Conservation (phyloP, 2,888 invertebrate species). For the Buathra laborator region DNA sequence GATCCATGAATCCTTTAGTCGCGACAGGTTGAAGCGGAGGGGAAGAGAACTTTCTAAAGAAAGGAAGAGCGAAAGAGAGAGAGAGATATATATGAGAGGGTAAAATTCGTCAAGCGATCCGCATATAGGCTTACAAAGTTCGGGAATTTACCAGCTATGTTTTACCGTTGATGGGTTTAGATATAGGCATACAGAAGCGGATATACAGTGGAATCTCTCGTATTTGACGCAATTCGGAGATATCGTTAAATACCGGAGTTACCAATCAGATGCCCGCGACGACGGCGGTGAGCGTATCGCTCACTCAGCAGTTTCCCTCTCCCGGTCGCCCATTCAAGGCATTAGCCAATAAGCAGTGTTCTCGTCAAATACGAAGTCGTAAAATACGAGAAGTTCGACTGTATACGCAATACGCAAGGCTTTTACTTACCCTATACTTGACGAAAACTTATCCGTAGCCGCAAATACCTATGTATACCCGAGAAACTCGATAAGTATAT, state of each 20-base stretch:
- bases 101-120: constrained; percentile 37
- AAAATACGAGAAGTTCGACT: too few relatives aligned
- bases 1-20: constrained; percentile 6
- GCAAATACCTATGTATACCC: background rate
- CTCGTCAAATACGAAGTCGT: too few relatives aligned
- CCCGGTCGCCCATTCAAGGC: too few relatives aligned
- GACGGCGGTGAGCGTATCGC: too few relatives aligned
- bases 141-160: constrained; percentile 16
- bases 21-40: background rate
- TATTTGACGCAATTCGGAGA: too few relatives aligned
- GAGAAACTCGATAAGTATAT: background rate
- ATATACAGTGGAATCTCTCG: background rate
- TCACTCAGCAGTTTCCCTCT: too few relatives aligned
- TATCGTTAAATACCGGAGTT: too few relatives aligned
- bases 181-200: background rate
- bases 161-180: constrained; percentile 2
- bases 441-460: background rate
- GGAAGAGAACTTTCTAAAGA: constrained; percentile 31
- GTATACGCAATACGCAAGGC: background rate
- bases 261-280: too few relatives aligned
- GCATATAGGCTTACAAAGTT: constrained; percentile 36
- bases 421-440: background rate
- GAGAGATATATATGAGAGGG: constrained; percentile 24
- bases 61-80: background rate
- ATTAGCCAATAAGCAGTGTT: too few relatives aligned